A percentile compares a stretch with the other conserved stretches of the same genome.
Conservation (phyloP, 2,888 invertebrate species). For the Drosophila eohydei region DNA sequence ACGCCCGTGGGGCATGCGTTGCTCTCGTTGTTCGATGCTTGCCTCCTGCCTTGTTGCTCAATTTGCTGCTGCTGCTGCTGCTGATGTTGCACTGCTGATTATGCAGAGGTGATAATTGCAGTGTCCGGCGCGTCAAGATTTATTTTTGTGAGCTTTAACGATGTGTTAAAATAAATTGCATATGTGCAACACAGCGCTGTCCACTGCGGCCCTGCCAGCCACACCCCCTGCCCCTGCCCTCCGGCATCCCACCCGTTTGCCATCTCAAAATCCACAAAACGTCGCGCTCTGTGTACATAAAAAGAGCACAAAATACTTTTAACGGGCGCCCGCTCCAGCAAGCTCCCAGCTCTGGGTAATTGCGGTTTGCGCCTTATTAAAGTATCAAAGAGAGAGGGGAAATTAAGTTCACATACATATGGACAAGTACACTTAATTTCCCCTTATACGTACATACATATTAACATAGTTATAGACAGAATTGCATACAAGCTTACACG, state of each 20-base stretch:
- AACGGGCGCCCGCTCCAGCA: conserved; percentile 44
- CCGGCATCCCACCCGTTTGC: not conserved
- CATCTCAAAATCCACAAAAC: conserved; percentile 70
- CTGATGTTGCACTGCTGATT: conserved; percentile 59
- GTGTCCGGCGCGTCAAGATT: conserved; percentile 82
- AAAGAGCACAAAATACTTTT: conserved; percentile 34
- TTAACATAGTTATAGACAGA: no score
- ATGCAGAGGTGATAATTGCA: conserved; percentile 84
- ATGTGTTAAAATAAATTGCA: conserved; percentile 84
- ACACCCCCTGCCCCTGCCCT: conserved; percentile 6
- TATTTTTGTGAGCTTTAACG: conserved; percentile 81
- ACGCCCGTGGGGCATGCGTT: conserved; percentile 70
- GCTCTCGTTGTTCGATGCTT: conserved; percentile 71
- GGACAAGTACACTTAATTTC: not conserved
- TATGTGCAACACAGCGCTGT: conserved; percentile 49
- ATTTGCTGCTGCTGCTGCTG: conserved; percentile 32
- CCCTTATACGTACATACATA: not conserved
- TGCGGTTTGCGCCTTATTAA: conserved; percentile 67
- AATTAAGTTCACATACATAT: not conserved
- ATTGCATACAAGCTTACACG: not conserved
- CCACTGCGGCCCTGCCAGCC: conserved; percentile 9
- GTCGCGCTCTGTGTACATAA: conserved; percentile 77
- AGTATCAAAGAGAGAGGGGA: conserved; percentile 48
- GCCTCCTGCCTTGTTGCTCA: conserved; percentile 45
- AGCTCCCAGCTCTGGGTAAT: conserved; percentile 45